phyloP scores from a whole-genome alignment of 2,888 invertebrate species.

The Macrophya annulata region DNA sequence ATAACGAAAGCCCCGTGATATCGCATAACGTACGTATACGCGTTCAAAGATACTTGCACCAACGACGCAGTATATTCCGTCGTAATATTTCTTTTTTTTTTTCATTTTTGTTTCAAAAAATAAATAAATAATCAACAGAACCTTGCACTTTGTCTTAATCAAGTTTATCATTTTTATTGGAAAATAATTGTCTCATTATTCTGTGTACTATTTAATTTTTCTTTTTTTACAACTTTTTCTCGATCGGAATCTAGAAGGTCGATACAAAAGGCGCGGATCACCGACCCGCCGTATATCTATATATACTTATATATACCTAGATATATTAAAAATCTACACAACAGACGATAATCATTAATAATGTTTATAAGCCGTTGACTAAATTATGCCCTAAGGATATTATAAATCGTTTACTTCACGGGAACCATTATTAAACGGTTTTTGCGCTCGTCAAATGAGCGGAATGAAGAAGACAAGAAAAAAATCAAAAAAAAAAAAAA shows the following conservation, averaged over 20 bases:
- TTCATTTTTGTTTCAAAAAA: neutral
- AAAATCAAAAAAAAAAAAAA: too few species aligned
- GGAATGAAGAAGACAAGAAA: neutral
- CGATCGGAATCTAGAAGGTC: neutral
- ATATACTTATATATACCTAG: too few species aligned
- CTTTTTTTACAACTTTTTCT: neutral
- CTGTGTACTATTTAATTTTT: neutral
- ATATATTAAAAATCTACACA: neutral
- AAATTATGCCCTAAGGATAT: constrained; percentile 63
- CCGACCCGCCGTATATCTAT: neutral
- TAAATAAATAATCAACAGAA: neutral
- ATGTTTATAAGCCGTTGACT: constrained; percentile 20
- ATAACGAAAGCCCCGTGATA: constrained; percentile 7
- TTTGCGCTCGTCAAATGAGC: neutral
- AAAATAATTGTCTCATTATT: neutral
- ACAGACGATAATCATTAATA: constrained; percentile 4
- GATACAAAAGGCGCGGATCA: neutral
- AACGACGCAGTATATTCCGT: neutral
- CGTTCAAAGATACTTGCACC: neutral
- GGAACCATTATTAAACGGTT: constrained; percentile 62
- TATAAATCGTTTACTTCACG: constrained; percentile 65
- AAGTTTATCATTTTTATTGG: neutral
- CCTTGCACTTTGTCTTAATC: neutral
- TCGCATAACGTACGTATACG: constrained; percentile 3
- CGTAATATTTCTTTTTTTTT: neutral